phyloP scores from a whole-genome alignment of 2,888 invertebrate species.

The Catocala fraxini region DNA sequence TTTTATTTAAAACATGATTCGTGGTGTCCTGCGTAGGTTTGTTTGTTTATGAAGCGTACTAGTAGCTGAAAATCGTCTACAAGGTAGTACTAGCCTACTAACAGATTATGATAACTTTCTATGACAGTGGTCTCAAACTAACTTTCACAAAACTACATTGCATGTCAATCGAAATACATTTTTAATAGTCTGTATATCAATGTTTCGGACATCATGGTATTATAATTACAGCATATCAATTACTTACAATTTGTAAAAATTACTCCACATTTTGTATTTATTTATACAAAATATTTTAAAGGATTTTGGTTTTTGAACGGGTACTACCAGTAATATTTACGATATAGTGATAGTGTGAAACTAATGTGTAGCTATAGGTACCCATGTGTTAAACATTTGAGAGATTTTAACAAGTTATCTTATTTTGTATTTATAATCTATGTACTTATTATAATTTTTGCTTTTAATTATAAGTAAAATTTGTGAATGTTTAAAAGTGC shows the following conservation, averaged over 20 bases:
- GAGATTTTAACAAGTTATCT: conserved; percentile 33
- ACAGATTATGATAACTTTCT: no score
- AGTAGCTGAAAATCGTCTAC: no score
- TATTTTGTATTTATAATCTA: conserved; percentile 24
- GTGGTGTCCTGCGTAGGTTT: no score
- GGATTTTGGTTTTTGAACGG: conserved; percentile 25
- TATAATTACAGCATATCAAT: conserved; percentile 50
- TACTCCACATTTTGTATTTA: conserved; percentile 29
- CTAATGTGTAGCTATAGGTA: conserved; percentile 31
- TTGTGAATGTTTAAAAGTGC: conserved; percentile 68
- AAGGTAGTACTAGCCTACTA: no score
- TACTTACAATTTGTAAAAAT: conserved; percentile 29
- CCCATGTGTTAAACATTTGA: conserved; percentile 35
- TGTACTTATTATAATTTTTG: conserved; percentile 24
- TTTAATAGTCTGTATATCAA: conserved; percentile 25
- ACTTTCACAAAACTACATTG: no score
- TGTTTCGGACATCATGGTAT: conserved; percentile 46
- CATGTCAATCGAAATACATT: background rate
- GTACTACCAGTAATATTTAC: conserved; percentile 36
- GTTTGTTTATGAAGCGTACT: no score
- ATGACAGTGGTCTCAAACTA: no score
- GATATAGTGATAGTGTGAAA: conserved; percentile 30
- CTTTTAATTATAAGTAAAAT: conserved; percentile 31
- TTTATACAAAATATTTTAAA: conserved; percentile 26
- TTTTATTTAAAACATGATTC: no score